A percentile compares a stretch with the other conserved stretches of the same genome.
Conservation (phyloP, 2,888 invertebrate species). For the Drosophila tanythrix region DNA sequence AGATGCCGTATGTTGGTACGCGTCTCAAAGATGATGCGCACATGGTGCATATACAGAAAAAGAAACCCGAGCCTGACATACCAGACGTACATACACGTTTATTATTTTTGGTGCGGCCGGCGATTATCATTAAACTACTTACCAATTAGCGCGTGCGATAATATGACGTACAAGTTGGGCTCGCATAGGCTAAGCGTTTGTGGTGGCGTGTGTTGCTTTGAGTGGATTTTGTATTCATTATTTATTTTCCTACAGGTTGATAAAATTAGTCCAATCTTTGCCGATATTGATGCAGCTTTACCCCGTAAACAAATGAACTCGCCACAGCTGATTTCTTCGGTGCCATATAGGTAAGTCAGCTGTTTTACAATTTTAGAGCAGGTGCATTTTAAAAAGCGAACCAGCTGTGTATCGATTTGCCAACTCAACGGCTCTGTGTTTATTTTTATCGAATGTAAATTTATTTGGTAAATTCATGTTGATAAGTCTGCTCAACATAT, state of each 20-base stretch:
- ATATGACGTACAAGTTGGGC: conserved; percentile 75
- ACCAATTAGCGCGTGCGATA: conserved; percentile 84
- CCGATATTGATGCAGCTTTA: conserved; percentile 23
- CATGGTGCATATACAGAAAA: conserved; percentile 88
- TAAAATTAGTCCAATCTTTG: conserved; percentile 14
- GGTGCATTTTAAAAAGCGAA: conserved; percentile 18
- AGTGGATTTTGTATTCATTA: conserved; percentile 50
- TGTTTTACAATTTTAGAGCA: conserved; percentile 23
- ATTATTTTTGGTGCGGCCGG: conserved; percentile 24
- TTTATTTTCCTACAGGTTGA: conserved; percentile 39
- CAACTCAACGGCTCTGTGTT: background rate
- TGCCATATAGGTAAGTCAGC: conserved; percentile 32
- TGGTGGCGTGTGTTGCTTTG: conserved; percentile 29
- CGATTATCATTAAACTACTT: conserved; percentile 40
- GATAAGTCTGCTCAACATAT: background rate
- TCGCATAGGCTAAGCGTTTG: conserved; percentile 74
- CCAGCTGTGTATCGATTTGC: conserved; percentile 28
- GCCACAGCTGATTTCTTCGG: conserved; percentile 40
- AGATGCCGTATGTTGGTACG: conserved; percentile 93
- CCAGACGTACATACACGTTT: conserved; percentile 2
- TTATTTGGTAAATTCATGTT: background rate
- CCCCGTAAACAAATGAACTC: conserved; percentile 45
- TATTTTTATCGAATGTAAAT: conserved; percentile 7
- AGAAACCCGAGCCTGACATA: conserved; percentile 87
- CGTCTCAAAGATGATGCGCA: conserved; percentile 90